phyloP scores from a whole-genome alignment of 2,113 vertebrate genomes.

The Odontesthes bonariensis region DNA sequence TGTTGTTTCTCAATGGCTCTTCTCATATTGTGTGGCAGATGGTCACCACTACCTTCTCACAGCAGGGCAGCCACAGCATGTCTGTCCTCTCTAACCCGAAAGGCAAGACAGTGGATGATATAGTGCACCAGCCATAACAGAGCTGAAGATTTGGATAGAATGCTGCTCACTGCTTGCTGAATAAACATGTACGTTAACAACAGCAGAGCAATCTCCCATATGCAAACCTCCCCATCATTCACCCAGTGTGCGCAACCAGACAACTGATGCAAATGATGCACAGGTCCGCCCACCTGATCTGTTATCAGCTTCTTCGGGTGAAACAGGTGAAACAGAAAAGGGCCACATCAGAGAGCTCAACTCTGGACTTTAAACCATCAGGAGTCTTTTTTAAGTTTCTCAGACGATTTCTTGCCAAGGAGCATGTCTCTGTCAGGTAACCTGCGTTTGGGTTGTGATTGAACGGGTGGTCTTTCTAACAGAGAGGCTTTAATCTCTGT shows the following conservation, averaged over 20 bases:
- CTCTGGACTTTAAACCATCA: not conserved
- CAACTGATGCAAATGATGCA: slow-evolving; percentile 69
- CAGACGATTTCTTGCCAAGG: not conserved
- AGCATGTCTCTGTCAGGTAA: slow-evolving; percentile 58
- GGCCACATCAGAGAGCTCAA: not conserved
- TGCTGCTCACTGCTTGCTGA: slow-evolving; percentile 14
- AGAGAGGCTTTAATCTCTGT: not conserved
- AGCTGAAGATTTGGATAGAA: slow-evolving; percentile 33
- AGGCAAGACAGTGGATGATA: slow-evolving; percentile 19
- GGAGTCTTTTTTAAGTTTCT: slow-evolving; percentile 7
- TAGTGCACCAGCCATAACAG: slow-evolving; percentile 11
- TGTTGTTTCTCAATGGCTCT: slow-evolving; percentile 30
- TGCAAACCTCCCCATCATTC: slow-evolving; percentile 55
- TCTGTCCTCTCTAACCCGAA: slow-evolving; percentile 24
- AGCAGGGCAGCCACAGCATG: slow-evolving; percentile 42
- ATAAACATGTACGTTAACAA: slow-evolving; percentile 49
- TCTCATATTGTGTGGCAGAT: slow-evolving; percentile 63
- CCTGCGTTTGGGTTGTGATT: not conserved
- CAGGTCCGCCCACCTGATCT: slow-evolving; percentile 42
- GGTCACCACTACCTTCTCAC: slow-evolving; percentile 58
- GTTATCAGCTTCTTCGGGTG: slow-evolving; percentile 48
- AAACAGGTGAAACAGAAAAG: slow-evolving; percentile 25
- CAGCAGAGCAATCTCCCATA: slow-evolving; percentile 40
- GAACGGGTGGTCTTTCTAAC: not conserved
- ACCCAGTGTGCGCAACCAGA: slow-evolving; percentile 16